Conservation (phyloP, 64 coral and sea anemone genomes). For the Pocillopora damicornis region DNA sequence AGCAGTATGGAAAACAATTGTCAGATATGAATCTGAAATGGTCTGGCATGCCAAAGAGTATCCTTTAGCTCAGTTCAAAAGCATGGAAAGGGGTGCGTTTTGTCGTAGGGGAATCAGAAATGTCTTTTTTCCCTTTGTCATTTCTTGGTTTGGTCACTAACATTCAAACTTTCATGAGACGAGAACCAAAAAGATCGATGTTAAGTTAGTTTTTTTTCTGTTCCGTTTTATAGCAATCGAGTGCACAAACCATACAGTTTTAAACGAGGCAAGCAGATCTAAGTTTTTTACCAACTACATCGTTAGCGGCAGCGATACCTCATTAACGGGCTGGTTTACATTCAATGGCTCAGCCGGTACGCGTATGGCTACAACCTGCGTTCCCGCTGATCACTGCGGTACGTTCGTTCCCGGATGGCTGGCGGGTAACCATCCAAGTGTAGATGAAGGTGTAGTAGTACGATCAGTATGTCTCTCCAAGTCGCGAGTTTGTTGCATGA, state of each 20-base stretch:
- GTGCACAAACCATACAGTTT: slow-evolving; percentile 8
- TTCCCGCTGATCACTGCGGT: slow-evolving; percentile 26
- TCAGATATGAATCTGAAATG: too few species aligned
- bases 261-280: slow-evolving; percentile 13
- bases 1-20: too few species aligned
- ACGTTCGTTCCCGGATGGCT: slow-evolving; percentile 42
- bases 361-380: slow-evolving; percentile 39
- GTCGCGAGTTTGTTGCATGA: slow-evolving; percentile 26
- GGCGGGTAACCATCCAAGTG: slow-evolving; percentile 27
- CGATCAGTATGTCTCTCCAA: slow-evolving; percentile 19
- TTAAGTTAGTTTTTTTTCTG: neutral
- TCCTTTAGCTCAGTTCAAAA: too few species aligned
- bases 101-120: too few species aligned
- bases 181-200: too few species aligned
- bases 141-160: neutral
- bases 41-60: too few species aligned
- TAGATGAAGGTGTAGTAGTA: slow-evolving; percentile 13
- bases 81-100: too few species aligned
- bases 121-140: too few species aligned
- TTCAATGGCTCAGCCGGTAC: slow-evolving; percentile 52
- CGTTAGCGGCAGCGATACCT: neutral
- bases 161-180: neutral
- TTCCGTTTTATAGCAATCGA: neutral
- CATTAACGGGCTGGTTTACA: slow-evolving; percentile 26
- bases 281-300: neutral